A percentile compares a stretch with the other conserved stretches of the same genome.
These are phyloP conservation scores for Capricornis sumatraensis DNA, from an alignment of 2,113 vertebrate genomes.

Conservation along the genomic window DNA sequence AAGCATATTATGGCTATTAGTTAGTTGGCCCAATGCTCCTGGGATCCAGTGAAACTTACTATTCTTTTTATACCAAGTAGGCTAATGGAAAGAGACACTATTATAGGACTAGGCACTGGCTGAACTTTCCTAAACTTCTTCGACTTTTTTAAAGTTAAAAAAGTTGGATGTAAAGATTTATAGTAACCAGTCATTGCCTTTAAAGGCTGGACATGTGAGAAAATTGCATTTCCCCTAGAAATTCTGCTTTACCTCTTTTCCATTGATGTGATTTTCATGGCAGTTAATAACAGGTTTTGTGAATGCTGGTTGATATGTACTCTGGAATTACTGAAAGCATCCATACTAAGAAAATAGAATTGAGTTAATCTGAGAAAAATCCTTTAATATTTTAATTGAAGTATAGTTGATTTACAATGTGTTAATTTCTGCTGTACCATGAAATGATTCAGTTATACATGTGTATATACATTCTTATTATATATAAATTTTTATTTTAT, in stretches of 20 bases:
- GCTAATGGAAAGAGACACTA: not conserved
- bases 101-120: not conserved
- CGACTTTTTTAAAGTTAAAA: not conserved
- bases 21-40: constrained; percentile 15
- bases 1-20: constrained; percentile 52
- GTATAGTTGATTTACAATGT: not conserved
- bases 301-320: not conserved
- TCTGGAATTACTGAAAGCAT: not conserved
- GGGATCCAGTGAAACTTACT: constrained; percentile 5
- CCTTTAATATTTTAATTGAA: not conserved
- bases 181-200: not conserved
- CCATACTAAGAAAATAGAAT: not conserved
- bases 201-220: not conserved
- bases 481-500: not conserved
- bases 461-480: not conserved
- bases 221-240: constrained; percentile 1
- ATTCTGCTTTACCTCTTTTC: not conserved
- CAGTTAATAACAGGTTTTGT: not conserved
- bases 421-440: not conserved
- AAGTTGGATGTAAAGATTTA: not conserved
- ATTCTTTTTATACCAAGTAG: not conserved
- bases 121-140: not conserved
- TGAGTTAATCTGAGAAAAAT: constrained; percentile 30
- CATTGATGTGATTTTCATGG: not conserved
- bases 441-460: not conserved